Evolutionary conservation across 2,888 invertebrate genomes (phyloP).

Genomic region (Mechanitis messenoides): DNA sequence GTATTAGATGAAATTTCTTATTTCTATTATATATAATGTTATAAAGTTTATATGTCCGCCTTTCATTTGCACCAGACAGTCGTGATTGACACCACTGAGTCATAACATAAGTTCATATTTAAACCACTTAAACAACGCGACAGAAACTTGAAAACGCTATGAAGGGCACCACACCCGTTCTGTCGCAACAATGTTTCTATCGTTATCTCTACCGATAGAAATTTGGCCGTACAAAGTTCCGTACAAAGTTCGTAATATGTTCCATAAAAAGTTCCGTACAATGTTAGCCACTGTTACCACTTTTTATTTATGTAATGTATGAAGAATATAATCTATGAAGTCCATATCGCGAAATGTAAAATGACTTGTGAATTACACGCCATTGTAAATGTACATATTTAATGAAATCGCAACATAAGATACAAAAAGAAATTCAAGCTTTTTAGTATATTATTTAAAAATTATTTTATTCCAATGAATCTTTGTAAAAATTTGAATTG

Average conservation of each 20-base stretch:
- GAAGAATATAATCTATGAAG: too few species aligned
- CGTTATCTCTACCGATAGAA: too few species aligned
- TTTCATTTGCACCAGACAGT: conserved; percentile 37
- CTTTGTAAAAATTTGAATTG: not conserved
- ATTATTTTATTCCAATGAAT: not conserved
- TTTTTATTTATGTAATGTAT: too few species aligned
- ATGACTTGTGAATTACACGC: not conserved
- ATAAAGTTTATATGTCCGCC: conserved; percentile 11
- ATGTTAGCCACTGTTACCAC: too few species aligned
- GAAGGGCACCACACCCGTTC: conserved; percentile 39
- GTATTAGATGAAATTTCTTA: not conserved
- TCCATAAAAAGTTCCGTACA: too few species aligned
- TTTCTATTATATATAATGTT: not conserved
- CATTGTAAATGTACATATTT: too few species aligned
- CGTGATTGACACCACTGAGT: conserved; percentile 51
- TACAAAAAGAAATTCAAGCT: too few species aligned
- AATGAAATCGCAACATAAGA: too few species aligned
- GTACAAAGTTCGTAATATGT: too few species aligned
- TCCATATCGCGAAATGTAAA: too few species aligned
- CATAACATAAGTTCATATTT: conserved; percentile 45
- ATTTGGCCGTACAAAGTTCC: too few species aligned
- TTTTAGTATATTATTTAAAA: too few species aligned
- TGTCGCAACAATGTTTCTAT: not conserved
- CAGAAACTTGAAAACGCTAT: conserved; percentile 46
- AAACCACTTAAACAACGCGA: conserved; percentile 39